Percentiles rank a stretch among this genome's conserved stretches.
phyloP scores from a whole-genome alignment of 2,797 vertebrate genomes.

The Schizothorax lantsangensis region DNA sequence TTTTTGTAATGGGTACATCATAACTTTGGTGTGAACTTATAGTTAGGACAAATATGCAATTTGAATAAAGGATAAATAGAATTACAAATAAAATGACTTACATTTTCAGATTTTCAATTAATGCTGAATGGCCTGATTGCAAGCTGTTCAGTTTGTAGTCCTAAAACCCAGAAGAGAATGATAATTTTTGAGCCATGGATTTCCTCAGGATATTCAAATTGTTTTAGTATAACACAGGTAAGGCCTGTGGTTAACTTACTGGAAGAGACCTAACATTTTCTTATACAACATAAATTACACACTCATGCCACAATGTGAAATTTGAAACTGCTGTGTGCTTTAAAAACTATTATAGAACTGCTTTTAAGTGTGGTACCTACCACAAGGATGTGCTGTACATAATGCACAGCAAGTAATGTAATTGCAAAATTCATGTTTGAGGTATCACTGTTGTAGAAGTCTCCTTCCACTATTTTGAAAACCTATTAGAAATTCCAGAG shows the following conservation, averaged over 20 bases:
- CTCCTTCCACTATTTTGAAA: not conserved
- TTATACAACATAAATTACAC: not conserved
- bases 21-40: not conserved
- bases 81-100: not conserved
- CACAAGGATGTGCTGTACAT: not conserved
- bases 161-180: not conserved
- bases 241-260: not conserved
- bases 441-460: not conserved
- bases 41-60: not conserved
- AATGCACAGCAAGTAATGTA: not conserved
- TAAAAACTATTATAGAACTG: not conserved
- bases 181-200: not conserved
- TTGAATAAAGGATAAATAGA: not conserved
- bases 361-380: not conserved
- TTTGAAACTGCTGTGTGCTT: not conserved
- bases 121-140: not conserved
- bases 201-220: not conserved
- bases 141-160: not conserved
- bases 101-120: not conserved
- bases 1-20: not conserved
- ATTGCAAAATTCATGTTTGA: not conserved
- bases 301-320: not conserved
- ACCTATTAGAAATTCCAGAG: conserved; percentile 24
- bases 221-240: not conserved
- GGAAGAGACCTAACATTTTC: not conserved